These are phyloP conservation scores for Champsocephalus esox DNA, from an alignment of 2,797 vertebrate species.

Conservation along the genomic window DNA sequence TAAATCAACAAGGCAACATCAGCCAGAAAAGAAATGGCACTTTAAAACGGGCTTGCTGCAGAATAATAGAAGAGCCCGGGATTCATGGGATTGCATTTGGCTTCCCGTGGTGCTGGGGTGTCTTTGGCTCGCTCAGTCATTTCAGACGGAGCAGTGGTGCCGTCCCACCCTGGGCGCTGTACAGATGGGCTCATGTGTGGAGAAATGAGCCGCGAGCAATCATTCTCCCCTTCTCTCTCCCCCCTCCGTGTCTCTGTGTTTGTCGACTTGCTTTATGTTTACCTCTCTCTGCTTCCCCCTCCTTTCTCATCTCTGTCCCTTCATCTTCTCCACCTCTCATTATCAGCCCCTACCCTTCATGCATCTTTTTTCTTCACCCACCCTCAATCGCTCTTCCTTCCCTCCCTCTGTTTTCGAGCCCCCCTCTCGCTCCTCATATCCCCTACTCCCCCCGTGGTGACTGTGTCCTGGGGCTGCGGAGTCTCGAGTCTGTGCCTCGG, in stretches of 20 bases:
- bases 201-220: conserved; percentile 88
- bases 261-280: conserved; percentile 72
- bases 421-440: conserved; percentile 5
- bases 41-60: conserved; percentile 73
- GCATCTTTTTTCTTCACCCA: conserved; percentile 47
- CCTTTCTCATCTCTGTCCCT: conserved; percentile 64
- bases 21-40: conserved; percentile 57
- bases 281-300: conserved; percentile 58
- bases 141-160: conserved; percentile 83
- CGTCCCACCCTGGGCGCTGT: conserved; percentile 86
- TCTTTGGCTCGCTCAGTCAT: conserved; percentile 84
- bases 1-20: conserved; percentile 81
- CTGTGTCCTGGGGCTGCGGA: conserved; percentile 81
- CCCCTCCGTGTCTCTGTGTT: conserved; percentile 38
- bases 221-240: conserved; percentile 61
- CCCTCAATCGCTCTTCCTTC: conserved; percentile 35
- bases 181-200: conserved; percentile 88
- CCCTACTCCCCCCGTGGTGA: conserved; percentile 58
- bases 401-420: conserved; percentile 30
- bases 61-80: conserved; percentile 82
- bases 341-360: conserved; percentile 58
- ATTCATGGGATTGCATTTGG: conserved; percentile 87
- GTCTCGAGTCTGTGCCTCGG: conserved; percentile 87
- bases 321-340: conserved; percentile 72
- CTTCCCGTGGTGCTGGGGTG: conserved; percentile 83